Evolutionary conservation across 2,113 vertebrate genomes (phyloP).

Genomic region (pig (Sus scrofa)): DNA sequence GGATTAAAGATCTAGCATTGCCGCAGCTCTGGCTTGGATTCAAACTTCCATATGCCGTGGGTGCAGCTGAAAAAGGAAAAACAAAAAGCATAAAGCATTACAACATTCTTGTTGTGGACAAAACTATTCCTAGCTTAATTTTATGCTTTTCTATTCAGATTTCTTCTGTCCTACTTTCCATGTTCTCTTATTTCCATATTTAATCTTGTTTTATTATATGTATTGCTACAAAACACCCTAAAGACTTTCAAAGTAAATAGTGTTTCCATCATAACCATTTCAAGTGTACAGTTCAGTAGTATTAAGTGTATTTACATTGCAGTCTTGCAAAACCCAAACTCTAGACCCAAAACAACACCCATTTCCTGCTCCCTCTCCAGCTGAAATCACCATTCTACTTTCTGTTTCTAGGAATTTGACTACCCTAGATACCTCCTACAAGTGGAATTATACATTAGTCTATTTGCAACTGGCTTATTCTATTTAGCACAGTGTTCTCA

Average conservation of each 20-base stretch:
- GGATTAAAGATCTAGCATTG: no score
- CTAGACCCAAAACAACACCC: background rate
- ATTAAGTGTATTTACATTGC: background rate
- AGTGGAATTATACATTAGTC: background rate
- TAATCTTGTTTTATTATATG: slow-evolving; percentile 64
- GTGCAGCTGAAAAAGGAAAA: no score
- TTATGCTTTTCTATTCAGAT: slow-evolving; percentile 69
- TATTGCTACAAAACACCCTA: slow-evolving; percentile 37
- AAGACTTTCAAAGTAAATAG: slow-evolving; percentile 67
- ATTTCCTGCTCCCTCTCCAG: background rate
- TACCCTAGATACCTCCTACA: background rate
- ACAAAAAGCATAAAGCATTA: background rate
- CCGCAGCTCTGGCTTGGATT: no score
- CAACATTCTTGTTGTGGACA: background rate
- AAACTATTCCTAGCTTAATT: slow-evolving; percentile 56
- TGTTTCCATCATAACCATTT: slow-evolving; percentile 11
- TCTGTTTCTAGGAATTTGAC: background rate
- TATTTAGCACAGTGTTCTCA: no score
- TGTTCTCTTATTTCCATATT: slow-evolving; percentile 70
- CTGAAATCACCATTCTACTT: background rate
- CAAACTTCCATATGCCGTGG: no score
- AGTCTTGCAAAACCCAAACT: slow-evolving; percentile 5
- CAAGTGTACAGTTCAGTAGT: background rate
- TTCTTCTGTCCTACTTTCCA: slow-evolving; percentile 62
- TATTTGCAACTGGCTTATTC: background rate